Conservation (phyloP, 92 coral and sea anemone species). For the Desmophyllum pertusum region DNA sequence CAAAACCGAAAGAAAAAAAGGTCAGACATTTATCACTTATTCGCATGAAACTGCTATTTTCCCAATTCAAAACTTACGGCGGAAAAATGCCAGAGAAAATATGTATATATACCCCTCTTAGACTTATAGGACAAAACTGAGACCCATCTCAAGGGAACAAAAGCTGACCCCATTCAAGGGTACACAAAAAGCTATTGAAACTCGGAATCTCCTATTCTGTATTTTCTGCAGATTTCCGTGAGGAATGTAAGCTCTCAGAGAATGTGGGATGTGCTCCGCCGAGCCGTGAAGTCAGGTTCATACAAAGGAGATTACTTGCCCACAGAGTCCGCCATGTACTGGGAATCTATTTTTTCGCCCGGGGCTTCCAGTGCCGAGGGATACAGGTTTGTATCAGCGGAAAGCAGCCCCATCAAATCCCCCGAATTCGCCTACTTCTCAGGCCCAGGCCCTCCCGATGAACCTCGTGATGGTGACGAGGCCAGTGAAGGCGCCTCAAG, state of each 20-base stretch:
- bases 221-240: conserved; percentile 14
- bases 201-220: not conserved
- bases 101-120: too few species aligned
- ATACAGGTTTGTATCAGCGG: conserved; percentile 31
- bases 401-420: conserved; percentile 42
- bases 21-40: not conserved
- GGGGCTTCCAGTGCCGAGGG: conserved; percentile 54
- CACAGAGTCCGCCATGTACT: conserved; percentile 62
- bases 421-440: conserved; percentile 47
- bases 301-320: conserved; percentile 58
- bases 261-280: conserved; percentile 78
- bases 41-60: not conserved
- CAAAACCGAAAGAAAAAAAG: conserved; percentile 34
- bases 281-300: conserved; percentile 77
- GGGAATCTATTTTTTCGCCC: conserved; percentile 83
- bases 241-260: conserved; percentile 57
- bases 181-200: not conserved
- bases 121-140: too few species aligned
- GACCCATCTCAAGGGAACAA: too few species aligned
- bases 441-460: conserved; percentile 75
- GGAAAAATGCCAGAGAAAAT: not conserved
- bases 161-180: too few species aligned
- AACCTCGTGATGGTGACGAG: conserved; percentile 35
- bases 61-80: not conserved
- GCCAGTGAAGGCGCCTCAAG: conserved; percentile 31